Evolutionary conservation across 1,140 invertebrate genomes (phyloP).

Genomic region (Cardiocondyla obscurior): DNA sequence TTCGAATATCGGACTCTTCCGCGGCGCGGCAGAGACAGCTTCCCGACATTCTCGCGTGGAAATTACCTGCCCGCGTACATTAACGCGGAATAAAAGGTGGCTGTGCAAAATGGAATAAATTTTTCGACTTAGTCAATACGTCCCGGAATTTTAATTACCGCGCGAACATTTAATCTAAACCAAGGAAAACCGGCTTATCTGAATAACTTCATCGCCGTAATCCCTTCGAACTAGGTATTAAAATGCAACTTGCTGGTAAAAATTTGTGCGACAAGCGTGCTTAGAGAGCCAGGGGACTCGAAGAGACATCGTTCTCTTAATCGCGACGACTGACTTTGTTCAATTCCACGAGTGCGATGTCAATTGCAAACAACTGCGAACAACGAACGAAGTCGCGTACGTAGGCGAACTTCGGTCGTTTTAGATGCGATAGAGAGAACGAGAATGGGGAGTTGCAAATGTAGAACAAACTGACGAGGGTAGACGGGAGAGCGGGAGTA

Average conservation of each 20-base stretch:
- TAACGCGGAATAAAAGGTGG: background rate
- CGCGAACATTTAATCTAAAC: background rate
- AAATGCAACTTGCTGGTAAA: background rate
- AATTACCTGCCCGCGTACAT: background rate
- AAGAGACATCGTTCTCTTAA: background rate
- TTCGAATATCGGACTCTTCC: constrained; percentile 39
- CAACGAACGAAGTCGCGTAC: constrained; percentile 11
- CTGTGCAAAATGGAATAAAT: constrained; percentile 3
- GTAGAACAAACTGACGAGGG: constrained; percentile 33
- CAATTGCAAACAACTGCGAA: background rate
- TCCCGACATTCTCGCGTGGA: background rate
- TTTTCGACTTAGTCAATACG: background rate
- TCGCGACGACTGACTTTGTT: background rate
- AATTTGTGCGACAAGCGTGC: background rate
- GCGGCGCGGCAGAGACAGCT: background rate
- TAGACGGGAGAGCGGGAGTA: background rate
- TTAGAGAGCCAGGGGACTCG: background rate
- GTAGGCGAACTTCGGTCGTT: constrained; percentile 13
- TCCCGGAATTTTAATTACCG: background rate
- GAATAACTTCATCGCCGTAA: background rate
- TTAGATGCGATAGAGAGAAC: background rate
- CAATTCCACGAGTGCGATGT: constrained; percentile 13
- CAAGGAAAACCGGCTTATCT: background rate
- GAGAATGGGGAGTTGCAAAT: constrained; percentile 36
- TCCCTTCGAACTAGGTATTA: background rate